These are phyloP conservation scores for Tyrannus savana DNA, from an alignment of 2,113 vertebrate genomes.

Conservation along the genomic window DNA sequence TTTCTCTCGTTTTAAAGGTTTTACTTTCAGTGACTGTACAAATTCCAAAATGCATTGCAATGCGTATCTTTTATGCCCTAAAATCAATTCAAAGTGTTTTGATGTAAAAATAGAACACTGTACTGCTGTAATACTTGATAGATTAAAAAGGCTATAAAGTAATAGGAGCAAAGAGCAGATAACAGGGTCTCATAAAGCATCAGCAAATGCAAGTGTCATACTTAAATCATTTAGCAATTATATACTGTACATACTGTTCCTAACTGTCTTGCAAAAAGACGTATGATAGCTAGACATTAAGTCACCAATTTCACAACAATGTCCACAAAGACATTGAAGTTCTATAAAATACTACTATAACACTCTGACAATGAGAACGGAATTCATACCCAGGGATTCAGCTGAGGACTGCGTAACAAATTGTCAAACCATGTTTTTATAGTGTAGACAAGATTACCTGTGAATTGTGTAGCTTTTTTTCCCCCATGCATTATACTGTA, in stretches of 20 bases:
- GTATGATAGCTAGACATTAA: constrained; percentile 82
- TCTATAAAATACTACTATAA: constrained; percentile 85
- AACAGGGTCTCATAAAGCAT: constrained; percentile 75
- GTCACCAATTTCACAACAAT: constrained; percentile 82
- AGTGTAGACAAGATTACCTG: constrained; percentile 75
- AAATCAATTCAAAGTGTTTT: constrained; percentile 61
- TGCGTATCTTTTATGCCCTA: constrained; percentile 61
- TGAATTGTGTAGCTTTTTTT: constrained; percentile 68
- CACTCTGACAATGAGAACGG: constrained; percentile 83
- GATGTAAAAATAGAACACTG: constrained; percentile 74
- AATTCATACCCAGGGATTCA: constrained; percentile 80
- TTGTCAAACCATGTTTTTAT: constrained; percentile 71
- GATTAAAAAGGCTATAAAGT: constrained; percentile 69
- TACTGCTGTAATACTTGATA: constrained; percentile 67
- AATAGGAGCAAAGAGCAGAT: constrained; percentile 74
- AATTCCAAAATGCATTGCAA: constrained; percentile 71
- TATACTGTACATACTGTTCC: constrained; percentile 82
- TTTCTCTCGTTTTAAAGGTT: constrained; percentile 38
- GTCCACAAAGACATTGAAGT: constrained; percentile 86
- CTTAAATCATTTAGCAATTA: constrained; percentile 78
- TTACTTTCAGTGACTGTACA: constrained; percentile 68
- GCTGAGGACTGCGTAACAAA: constrained; percentile 79
- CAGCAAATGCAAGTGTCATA: constrained; percentile 77
- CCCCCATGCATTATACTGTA: constrained; percentile 78
- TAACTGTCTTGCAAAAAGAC: constrained; percentile 84